Percentiles rank a stretch among this genome's conserved stretches.
Conservation (phyloP, 2,888 invertebrate genomes). For the Synergus umbraculus region DNA sequence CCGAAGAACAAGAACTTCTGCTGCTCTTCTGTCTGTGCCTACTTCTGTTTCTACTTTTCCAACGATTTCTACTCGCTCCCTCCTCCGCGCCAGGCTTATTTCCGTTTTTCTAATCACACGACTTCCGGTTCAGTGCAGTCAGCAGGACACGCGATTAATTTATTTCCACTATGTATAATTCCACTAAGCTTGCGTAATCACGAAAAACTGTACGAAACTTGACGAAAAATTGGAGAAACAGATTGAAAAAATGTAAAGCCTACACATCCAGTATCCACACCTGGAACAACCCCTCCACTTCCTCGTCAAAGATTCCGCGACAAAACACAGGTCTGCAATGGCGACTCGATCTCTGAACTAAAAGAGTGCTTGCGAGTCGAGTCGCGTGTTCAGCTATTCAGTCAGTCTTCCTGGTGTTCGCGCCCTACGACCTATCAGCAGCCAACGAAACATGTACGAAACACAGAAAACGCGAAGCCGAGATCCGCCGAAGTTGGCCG, state of each 20-base stretch:
- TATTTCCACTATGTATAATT: background rate
- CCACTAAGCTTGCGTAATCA: background rate
- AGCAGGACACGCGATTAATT: slow-evolving; percentile 3
- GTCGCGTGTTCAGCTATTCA: no score
- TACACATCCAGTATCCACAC: slow-evolving; percentile 4
- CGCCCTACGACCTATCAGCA: no score
- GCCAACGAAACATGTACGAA: no score
- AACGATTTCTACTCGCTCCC: no score
- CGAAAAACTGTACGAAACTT: background rate
- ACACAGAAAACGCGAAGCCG: background rate
- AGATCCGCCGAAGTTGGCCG: background rate
- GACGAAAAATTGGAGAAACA: background rate
- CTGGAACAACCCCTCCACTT: background rate
- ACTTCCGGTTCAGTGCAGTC: slow-evolving; percentile 5
- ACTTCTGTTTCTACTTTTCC: no score
- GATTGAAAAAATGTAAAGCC: slow-evolving; percentile 22
- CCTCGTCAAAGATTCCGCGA: slow-evolving; percentile 16
- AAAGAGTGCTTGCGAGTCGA: background rate
- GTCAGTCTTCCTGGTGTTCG: no score
- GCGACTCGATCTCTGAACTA: background rate
- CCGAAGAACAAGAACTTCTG: background rate
- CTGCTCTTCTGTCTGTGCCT: no score
- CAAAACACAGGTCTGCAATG: background rate
- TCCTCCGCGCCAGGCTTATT: background rate
- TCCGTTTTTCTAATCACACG: slow-evolving; percentile 29